Percentiles rank a stretch among this genome's conserved stretches.
Conservation (phyloP, 2,797 vertebrate genomes). For the Smutsia gigantea region DNA sequence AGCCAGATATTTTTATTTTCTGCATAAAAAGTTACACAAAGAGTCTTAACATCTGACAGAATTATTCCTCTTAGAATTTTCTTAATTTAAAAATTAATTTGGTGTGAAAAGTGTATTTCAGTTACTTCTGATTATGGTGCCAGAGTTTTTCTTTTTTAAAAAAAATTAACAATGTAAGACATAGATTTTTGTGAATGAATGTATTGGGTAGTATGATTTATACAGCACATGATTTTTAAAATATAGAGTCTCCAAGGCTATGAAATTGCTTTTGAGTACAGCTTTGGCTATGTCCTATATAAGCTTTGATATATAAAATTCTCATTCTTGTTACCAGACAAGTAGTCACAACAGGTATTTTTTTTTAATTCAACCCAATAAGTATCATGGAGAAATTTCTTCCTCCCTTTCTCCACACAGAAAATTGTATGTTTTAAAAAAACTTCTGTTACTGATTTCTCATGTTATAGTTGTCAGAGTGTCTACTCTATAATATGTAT, state of each 20-base stretch:
- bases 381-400: neutral
- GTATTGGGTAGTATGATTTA: neutral
- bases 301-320: neutral
- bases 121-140: neutral
- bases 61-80: neutral
- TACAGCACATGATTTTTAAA: neutral
- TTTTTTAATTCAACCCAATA: neutral
- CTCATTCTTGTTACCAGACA: neutral
- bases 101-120: neutral
- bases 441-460: neutral
- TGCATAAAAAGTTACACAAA: neutral
- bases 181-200: neutral
- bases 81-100: neutral
- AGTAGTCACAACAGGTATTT: neutral
- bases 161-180: neutral
- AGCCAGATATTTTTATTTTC: neutral
- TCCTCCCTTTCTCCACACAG: neutral
- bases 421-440: neutral
- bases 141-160: neutral
- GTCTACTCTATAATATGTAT: neutral
- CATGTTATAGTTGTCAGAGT: neutral
- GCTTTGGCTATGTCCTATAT: neutral
- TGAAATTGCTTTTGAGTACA: neutral
- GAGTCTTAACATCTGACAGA: neutral
- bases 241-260: neutral